Percentiles rank a stretch among this genome's conserved stretches.
phyloP scores from a whole-genome alignment of 92 coral and sea anemone genomes.

The Zoanthus solanderi region DNA sequence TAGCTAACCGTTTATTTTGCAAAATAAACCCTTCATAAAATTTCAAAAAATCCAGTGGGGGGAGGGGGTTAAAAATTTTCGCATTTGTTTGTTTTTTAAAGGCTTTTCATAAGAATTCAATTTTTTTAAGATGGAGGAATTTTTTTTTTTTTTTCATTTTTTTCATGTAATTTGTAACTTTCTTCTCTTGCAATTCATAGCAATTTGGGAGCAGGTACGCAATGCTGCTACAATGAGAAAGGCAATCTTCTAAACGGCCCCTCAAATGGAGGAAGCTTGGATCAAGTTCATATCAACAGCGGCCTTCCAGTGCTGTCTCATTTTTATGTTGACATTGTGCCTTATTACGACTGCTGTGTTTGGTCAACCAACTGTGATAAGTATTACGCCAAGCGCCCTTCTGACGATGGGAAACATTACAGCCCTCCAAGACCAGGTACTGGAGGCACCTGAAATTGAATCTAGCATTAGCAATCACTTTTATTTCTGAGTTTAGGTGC shows the following conservation, averaged over 20 bases:
- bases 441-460: too few relatives aligned
- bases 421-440: slow-evolving; percentile 86
- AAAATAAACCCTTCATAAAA: too few relatives aligned
- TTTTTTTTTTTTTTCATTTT: background rate
- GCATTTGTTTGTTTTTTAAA: too few relatives aligned
- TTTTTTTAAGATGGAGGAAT: too few relatives aligned
- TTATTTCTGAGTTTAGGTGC: too few relatives aligned
- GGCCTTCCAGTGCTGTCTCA: slow-evolving; percentile 81
- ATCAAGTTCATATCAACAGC: slow-evolving; percentile 74
- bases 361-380: slow-evolving; percentile 64
- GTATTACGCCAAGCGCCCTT: slow-evolving; percentile 81
- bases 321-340: slow-evolving; percentile 75
- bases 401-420: slow-evolving; percentile 80
- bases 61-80: too few relatives aligned
- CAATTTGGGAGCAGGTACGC: slow-evolving; percentile 66
- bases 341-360: slow-evolving; percentile 79
- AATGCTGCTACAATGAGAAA: slow-evolving; percentile 79
- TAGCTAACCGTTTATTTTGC: too few relatives aligned
- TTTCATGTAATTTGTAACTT: background rate
- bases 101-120: too few relatives aligned
- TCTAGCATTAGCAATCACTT: too few relatives aligned
- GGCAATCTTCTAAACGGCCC: slow-evolving; percentile 81
- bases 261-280: slow-evolving; percentile 79
- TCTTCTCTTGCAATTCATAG: background rate
- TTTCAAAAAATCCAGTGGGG: too few relatives aligned